A percentile compares a stretch with the other conserved stretches of the same genome.
phyloP scores from a whole-genome alignment of 64 coral and sea anemone genomes.

The Stichodactyla helianthus region DNA sequence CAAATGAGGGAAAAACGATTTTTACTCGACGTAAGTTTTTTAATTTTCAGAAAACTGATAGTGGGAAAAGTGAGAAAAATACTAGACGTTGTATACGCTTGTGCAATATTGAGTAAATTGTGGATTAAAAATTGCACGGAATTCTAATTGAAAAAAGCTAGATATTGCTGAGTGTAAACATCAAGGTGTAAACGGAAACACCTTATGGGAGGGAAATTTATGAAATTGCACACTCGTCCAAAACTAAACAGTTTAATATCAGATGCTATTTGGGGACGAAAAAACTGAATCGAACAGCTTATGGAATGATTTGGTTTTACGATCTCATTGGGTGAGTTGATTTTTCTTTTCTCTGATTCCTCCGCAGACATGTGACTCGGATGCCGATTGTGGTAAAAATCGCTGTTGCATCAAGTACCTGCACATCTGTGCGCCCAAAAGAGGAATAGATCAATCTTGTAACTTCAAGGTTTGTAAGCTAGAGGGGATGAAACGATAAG shows the following conservation, averaged over 20 bases:
- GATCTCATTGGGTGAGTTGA: background rate
- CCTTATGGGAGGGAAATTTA: no score
- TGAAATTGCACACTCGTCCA: no score
- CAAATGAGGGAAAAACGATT: background rate
- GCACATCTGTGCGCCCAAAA: slow-evolving; percentile 37
- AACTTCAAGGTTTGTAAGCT: slow-evolving; percentile 42
- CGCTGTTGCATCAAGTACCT: slow-evolving; percentile 53
- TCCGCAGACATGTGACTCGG: slow-evolving; percentile 34
- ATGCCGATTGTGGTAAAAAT: slow-evolving; percentile 48
- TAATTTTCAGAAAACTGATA: no score
- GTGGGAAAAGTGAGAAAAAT: background rate
- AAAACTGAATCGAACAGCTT: background rate
- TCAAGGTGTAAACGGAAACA: no score
- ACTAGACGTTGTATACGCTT: no score
- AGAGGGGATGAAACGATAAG: no score
- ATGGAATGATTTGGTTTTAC: background rate
- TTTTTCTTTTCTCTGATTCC: background rate
- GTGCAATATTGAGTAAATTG: background rate
- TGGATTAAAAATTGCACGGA: no score
- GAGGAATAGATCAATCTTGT: slow-evolving; percentile 35
- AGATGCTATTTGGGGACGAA: no score
- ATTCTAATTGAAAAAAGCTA: no score
- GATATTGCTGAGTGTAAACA: no score
- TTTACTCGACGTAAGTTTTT: background rate
- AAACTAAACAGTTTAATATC: no score